Base-by-base conservation (phyloP, 2,888 invertebrate genomes). In the Xestia ashworthii region DNA sequence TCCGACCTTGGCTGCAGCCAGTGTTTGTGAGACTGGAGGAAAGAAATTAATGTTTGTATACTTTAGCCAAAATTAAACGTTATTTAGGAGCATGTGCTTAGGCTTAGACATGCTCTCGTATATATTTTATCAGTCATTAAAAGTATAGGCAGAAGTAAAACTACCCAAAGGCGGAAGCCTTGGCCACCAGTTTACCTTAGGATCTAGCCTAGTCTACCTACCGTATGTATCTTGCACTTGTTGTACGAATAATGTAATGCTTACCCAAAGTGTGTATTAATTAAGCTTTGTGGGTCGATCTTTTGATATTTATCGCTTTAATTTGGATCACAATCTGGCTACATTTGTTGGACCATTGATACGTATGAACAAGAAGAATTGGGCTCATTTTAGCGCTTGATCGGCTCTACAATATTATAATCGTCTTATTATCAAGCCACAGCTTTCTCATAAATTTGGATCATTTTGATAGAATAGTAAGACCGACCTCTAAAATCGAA, bases 1-100 rank as follows among this genome's bases (percentile, higher is more conserved):
- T 96, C 89, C 93, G 90, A 9, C 90, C 92, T 84, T 96, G 94
- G 70, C 95, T 92, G 90, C 97, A 97, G 12, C 95, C 94, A 4
- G 92, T 93, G 41, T 92, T 90, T 64, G 95, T 93, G 70, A 97
- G 88, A 85, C 97, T 97, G 88, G 3, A 1, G 22, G 5, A 22
- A 62, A 69, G 16, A 41, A 19, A 64, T 3, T 32, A 55, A 58
- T 16, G 32, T 16, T 60, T 8, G 8, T 8, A 0, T 16, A 60
- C 8, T 25, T 25, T 12, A 14, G 32, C 16, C 60, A 8, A 3
- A 3, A 60, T 60, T 58, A 32, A 16, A 16, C 16, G 16, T 3
- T 32, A 16, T 5, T 25, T 14, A 58, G 25, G n/a, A n/a, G 55
- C 6, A 32, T 3, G 16, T 60, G 60, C 32, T 60, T 32, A 32